phyloP scores from a whole-genome alignment of 2,797 vertebrate species.

The Peromyscus eremicus region DNA sequence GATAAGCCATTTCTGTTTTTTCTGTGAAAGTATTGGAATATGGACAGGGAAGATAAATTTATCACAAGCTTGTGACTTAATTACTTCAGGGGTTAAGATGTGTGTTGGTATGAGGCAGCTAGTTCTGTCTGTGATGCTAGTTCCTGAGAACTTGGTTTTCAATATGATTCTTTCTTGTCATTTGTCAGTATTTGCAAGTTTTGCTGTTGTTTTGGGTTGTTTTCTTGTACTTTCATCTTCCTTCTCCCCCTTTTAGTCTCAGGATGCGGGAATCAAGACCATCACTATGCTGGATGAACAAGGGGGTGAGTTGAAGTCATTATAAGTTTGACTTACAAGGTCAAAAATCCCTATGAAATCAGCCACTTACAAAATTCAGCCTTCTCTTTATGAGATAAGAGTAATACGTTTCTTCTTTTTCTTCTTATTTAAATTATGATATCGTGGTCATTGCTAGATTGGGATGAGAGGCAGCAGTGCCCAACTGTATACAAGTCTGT shows the following conservation, averaged over 20 bases:
- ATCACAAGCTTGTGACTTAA: conserved; percentile 40
- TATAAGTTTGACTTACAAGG: conserved; percentile 10
- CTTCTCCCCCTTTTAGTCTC: conserved; percentile 89
- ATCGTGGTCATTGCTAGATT: conserved; percentile 40
- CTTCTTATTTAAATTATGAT: conserved; percentile 49
- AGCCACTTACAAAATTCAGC: conserved; percentile 24
- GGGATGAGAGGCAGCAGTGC: neutral
- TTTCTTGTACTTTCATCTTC: conserved; percentile 36
- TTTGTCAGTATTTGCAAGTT: conserved; percentile 47
- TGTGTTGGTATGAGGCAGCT: conserved; percentile 2
- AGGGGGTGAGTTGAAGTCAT: conserved; percentile 92
- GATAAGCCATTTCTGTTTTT: conserved; percentile 33
- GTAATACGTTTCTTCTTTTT: conserved; percentile 48
- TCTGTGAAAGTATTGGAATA: conserved; percentile 24
- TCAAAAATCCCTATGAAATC: conserved; percentile 37
- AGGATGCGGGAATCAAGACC: conserved; percentile 95
- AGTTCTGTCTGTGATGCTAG: neutral
- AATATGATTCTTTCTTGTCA: conserved; percentile 31
- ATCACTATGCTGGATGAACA: conserved; percentile 96
- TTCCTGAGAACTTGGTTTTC: conserved; percentile 46
- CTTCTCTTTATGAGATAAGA: conserved; percentile 54
- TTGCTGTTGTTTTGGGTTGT: conserved; percentile 54
- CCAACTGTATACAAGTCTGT: neutral
- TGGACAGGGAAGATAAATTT: conserved; percentile 38
- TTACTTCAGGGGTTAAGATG: neutral